Percentiles rank a stretch among this genome's conserved stretches.
Conservation (phyloP, 2,113 vertebrate species). For the Oncorhynchus kisutch region DNA sequence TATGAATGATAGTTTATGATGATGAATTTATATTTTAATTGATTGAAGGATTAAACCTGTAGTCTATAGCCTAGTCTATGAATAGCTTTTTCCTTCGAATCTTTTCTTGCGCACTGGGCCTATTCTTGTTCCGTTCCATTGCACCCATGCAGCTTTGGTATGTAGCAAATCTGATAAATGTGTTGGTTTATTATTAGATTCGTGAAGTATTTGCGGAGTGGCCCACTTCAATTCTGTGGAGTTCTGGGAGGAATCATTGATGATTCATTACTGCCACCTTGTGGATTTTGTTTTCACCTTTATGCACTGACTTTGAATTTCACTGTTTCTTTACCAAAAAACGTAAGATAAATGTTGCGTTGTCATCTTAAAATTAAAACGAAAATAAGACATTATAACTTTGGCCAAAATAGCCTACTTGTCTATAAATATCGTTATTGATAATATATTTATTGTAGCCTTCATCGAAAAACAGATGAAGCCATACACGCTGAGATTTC, state of each 20-base stretch:
- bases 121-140: not conserved
- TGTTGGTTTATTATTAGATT: slow-evolving; percentile 54
- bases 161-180: slow-evolving; percentile 47
- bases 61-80: not conserved
- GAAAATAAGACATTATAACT: not conserved
- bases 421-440: not conserved
- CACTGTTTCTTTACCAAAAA: not conserved
- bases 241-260: slow-evolving; percentile 39
- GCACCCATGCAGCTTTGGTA: slow-evolving; percentile 8
- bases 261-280: slow-evolving; percentile 73
- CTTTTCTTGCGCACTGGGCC: not conserved
- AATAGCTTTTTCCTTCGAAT: not conserved
- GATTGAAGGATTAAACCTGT: not conserved
- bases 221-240: slow-evolving; percentile 38
- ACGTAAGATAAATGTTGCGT: not conserved
- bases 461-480: not conserved
- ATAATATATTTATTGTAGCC: not conserved
- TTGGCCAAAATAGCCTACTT: not conserved
- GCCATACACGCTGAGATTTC: not conserved
- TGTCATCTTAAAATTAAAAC: not conserved
- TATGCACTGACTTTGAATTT: not conserved
- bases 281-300: slow-evolving; percentile 43
- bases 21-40: not conserved
- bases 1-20: not conserved
- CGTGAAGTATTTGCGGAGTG: slow-evolving; percentile 51